phyloP scores from a whole-genome alignment of 2,888 invertebrate species.

The Ormyrus labotus region DNA sequence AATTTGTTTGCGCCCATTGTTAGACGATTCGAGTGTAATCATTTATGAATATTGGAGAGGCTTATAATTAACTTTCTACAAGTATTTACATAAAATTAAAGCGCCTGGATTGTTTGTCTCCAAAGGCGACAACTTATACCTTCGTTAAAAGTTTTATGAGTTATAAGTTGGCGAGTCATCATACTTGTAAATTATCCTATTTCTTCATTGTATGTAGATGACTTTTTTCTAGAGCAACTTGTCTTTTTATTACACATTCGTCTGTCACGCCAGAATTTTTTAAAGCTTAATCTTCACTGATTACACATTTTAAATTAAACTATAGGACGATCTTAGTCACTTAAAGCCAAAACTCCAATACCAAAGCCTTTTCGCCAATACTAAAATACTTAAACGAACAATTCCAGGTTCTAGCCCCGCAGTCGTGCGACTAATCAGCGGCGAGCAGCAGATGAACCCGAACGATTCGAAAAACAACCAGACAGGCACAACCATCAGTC shows the following conservation, averaged over 20 bases:
- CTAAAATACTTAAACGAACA: neutral
- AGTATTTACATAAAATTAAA: too few species aligned
- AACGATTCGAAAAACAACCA: too few species aligned
- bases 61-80: too few species aligned
- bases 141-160: constrained; percentile 13
- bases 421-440: constrained; percentile 27
- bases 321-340: too few species aligned
- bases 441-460: constrained; percentile 10
- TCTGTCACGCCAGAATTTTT: neutral
- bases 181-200: constrained; percentile 23
- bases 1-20: too few species aligned
- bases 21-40: too few species aligned
- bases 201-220: constrained; percentile 44
- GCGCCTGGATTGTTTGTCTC: too few species aligned
- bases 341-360: too few species aligned
- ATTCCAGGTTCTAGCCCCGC: constrained; percentile 36
- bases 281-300: too few species aligned
- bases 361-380: too few species aligned
- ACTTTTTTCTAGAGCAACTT: constrained; percentile 1
- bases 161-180: constrained; percentile 2
- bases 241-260: neutral
- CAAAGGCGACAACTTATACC: neutral
- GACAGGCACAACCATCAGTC: neutral
- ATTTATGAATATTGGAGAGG: too few species aligned
- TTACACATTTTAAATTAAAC: too few species aligned